phyloP scores from a whole-genome alignment of 1,140 invertebrate genomes.

The Cydia pomonella region DNA sequence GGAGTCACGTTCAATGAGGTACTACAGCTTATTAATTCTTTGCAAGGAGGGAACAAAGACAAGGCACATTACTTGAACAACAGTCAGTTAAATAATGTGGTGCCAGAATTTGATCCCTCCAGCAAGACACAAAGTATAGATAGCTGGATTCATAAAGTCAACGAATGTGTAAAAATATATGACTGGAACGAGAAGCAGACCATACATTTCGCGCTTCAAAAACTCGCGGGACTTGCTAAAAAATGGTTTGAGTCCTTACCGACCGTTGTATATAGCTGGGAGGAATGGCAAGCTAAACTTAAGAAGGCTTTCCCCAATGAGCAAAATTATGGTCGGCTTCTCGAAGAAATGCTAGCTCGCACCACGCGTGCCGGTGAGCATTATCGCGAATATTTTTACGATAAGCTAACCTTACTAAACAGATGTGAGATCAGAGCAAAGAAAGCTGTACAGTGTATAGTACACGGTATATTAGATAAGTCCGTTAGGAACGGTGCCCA shows the following conservation, averaged over 20 bases:
- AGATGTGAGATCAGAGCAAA: slow-evolving; percentile 16
- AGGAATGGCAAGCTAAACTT: background rate
- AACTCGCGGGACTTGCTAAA: slow-evolving; percentile 7
- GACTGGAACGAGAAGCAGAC: slow-evolving; percentile 14
- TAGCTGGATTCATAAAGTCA: slow-evolving; percentile 23
- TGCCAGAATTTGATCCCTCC: slow-evolving; percentile 20
- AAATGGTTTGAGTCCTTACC: background rate
- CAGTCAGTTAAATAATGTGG: slow-evolving; percentile 2
- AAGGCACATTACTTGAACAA: background rate
- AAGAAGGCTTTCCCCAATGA: slow-evolving; percentile 5
- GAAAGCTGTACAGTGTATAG: slow-evolving; percentile 30
- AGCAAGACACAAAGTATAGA: background rate
- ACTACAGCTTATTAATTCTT: background rate
- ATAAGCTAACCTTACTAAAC: slow-evolving; percentile 17
- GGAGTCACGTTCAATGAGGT: background rate
- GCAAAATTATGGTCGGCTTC: slow-evolving; percentile 26
- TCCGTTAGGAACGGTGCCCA: slow-evolving; percentile 32
- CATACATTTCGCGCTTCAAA: background rate
- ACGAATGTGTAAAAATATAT: slow-evolving; percentile 25
- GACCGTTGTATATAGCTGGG: background rate
- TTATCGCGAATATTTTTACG: slow-evolving; percentile 32
- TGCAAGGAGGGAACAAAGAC: background rate
- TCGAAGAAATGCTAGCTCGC: slow-evolving; percentile 22
- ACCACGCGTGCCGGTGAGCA: background rate
- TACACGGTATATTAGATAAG: slow-evolving; percentile 24